Base-by-base conservation (phyloP, 2,888 invertebrate genomes). In the Dioctria linearis region DNA sequence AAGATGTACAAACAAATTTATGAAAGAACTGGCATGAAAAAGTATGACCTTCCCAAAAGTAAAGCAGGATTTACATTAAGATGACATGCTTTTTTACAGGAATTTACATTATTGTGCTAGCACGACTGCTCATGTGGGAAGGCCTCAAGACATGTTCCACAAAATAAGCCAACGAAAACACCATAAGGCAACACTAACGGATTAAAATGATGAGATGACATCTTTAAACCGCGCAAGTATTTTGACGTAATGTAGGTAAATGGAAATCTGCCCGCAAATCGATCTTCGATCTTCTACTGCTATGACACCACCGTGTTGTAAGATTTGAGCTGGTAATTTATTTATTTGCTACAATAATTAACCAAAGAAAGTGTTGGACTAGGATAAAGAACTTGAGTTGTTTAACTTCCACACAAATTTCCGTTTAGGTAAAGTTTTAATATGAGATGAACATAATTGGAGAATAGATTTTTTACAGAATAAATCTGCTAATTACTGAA, bases 201-300 rank as follows among this genome's bases (percentile, higher is more conserved):
- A 46, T 46, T 40, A 66, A 43, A 66, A 8, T 66, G 66, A 67
- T 43, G 25, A 49, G 9, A 71, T 13, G 66, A 43, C 3, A 39
- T 11, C 71, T 51, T 46, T 40, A 71, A 25, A 71, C 51, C 46
- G 71, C 71, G 71, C 71, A 71, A 71, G 71, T 54, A 54, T 71
- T 71, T 71, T 71, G 71, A 71, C 71, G 54, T 71, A 71, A 11
- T 51, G 69, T 37, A 25, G 25, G 25, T 25, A 51, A 42, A 46
- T 51, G 54, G 71, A 51, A 71, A 37, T 6, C 71, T 71, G 25
- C 25, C 25, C 25, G 2, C 25, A 25, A 25, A 25, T 25, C 25
- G 25, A 25, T 37, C 71, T 51, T 71, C 71, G 71, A 71, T 71
- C n/a, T 71, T 51, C 51, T 51, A 11, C 46, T 71, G 71, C 71